Evolutionary conservation across 2,888 invertebrate species (phyloP), one percentile per base, ranked within the genome.

Genomic region (Agrotis clavis): DNA sequence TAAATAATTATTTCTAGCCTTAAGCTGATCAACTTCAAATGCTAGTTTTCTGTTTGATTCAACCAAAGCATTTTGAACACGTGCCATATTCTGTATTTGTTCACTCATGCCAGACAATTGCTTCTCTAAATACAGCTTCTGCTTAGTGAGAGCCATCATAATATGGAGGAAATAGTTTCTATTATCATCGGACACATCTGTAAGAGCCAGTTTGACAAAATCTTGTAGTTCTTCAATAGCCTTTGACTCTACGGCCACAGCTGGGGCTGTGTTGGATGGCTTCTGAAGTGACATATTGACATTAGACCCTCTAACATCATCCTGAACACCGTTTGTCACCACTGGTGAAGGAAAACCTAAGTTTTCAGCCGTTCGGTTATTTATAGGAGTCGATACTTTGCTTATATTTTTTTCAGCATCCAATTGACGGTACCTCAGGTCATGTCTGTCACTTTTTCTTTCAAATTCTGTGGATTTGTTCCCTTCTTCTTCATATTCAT

Each of bases 131-230:
- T 91, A 96, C 73, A 96, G 77, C 75, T 95, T 94, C 75, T 96
- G 96, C 83, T 96, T 96, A 1, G 96, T 96, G 21, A 96, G 87
- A 45, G 93, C 94, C 94, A 96, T 94, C 94, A 95, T 96, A n/a
- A 95, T 91, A 69, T 94, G 94, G 0, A 96, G 90, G 77, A 94
- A 96, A 86, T 94, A 94, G 82, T 95, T 94, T 67, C 93, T 90
- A 73, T 94, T 96, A 70, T 95, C 94, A 82, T 94, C 94, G 2
- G 94, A 91, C 3, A 95, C 91, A 89, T 96, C 95, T 1, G 93
- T 88, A 54, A 96, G 74, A 53, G 90, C 90, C 48, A 94, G 81
- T 82, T 94, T 94, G 1, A 96, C 90, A 71, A 94, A 95, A 74
- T 96, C 94, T 86, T 96, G 96, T 25, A 96, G 80, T 47, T 96